Evolutionary conservation across 2,113 vertebrate genomes (phyloP).

Genomic region (Telmatochromis bifrenatus): DNA sequence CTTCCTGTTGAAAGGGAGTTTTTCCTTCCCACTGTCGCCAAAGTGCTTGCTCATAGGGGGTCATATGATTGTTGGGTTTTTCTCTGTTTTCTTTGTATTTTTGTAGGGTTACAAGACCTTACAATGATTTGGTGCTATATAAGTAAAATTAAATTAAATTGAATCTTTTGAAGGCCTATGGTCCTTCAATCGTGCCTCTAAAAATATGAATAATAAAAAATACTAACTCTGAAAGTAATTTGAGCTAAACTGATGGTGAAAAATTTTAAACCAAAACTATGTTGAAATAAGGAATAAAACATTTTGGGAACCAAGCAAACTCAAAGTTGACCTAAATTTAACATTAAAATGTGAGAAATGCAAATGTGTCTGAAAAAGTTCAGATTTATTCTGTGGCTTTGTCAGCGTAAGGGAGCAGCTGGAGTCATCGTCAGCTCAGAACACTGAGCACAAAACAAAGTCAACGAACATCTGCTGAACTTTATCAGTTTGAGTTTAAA

Average conservation of each 20-base stretch:
- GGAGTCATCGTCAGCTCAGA: not conserved
- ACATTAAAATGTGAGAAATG: not conserved
- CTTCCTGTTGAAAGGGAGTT: not conserved
- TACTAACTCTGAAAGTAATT: not conserved
- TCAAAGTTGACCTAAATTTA: not conserved
- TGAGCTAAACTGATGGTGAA: not conserved
- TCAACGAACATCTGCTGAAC: not conserved
- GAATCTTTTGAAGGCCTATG: not conserved
- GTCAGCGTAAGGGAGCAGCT: not conserved
- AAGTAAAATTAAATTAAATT: not conserved
- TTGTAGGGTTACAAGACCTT: not conserved
- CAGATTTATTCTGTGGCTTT: not conserved
- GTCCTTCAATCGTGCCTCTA: not conserved
- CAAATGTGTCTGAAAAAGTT: not conserved
- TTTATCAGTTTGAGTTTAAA: not conserved
- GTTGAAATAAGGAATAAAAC: not conserved
- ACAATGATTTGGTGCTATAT: not conserved
- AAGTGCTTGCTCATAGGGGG: not conserved
- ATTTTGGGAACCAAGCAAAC: not conserved
- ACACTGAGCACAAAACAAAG: not conserved
- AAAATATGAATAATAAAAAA: not conserved
- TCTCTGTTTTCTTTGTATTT: not conserved
- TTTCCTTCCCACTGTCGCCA: not conserved
- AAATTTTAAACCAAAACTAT: rapidly evolving
- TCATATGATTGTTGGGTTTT: not conserved